Evolutionary conservation across 2,888 invertebrate genomes (phyloP).

Genomic region (Reticulitermes lucifugus): DNA sequence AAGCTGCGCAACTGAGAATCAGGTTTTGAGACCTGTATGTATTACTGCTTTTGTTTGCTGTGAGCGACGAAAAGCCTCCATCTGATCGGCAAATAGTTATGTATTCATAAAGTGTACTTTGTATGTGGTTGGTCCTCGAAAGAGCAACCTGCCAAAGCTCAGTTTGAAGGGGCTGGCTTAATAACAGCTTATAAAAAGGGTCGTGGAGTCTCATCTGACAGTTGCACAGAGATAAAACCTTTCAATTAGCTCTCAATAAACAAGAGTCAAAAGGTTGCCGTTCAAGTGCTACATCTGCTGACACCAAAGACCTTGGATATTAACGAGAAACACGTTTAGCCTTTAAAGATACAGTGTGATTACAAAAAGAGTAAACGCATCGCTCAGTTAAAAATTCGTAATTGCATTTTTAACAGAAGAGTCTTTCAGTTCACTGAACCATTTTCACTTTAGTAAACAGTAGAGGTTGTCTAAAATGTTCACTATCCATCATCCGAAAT

Average conservation of each 20-base stretch:
- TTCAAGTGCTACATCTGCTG: constrained; percentile 7
- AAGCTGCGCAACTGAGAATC: too few species aligned
- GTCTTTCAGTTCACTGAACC: too few species aligned
- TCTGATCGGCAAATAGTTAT: too few species aligned
- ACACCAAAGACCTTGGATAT: constrained; percentile 16
- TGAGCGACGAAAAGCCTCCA: too few species aligned
- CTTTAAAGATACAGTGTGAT: background rate
- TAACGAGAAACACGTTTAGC: background rate
- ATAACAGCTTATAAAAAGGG: constrained; percentile 10
- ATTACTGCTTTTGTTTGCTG: too few species aligned
- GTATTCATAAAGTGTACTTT: background rate
- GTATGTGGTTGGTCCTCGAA: background rate
- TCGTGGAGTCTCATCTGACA: background rate
- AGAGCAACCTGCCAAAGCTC: background rate
- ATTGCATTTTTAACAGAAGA: too few species aligned
- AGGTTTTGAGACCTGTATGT: too few species aligned
- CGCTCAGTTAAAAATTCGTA: too few species aligned
- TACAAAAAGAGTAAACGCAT: background rate
- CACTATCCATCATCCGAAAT: too few species aligned
- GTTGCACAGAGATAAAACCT: constrained; percentile 11
- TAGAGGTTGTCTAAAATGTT: too few species aligned
- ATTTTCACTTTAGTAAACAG: too few species aligned
- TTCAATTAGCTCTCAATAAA: constrained; percentile 27
- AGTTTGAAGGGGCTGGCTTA: background rate
- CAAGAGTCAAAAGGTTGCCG: background rate